Evolutionary conservation across 2,888 invertebrate genomes (phyloP).

Genomic region (Metacarcinus magister): DNA sequence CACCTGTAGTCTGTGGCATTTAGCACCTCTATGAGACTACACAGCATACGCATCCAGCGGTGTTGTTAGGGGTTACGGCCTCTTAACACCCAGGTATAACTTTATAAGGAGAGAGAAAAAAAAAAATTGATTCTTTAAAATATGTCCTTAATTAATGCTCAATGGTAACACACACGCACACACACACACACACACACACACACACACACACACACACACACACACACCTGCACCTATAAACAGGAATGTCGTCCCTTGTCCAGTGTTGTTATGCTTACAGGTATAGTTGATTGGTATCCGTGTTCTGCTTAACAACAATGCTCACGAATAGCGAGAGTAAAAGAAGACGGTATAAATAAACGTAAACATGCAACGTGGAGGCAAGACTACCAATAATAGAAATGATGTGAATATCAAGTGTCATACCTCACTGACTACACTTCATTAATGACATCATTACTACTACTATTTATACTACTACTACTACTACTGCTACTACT

Average conservation of each 20-base stretch:
- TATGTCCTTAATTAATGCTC: no score
- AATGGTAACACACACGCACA: background rate
- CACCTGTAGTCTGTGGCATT: background rate
- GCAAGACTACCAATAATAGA: background rate
- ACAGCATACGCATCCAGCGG: background rate
- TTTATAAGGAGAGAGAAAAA: no score
- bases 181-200: constrained; percentile 51
- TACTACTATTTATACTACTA: no score
- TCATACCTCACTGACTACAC: no score
- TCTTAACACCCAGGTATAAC: no score
- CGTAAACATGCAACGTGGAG: background rate
- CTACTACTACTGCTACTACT: no score
- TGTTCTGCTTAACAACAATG: no score
- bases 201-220: constrained; percentile 53
- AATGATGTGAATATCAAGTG: background rate
- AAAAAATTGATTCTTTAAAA: no score
- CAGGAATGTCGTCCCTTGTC: background rate
- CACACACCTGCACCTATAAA: background rate
- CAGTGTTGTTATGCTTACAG: background rate
- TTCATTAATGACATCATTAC: no score
- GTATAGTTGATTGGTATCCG: background rate
- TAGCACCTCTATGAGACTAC: background rate
- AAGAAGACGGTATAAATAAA: background rate
- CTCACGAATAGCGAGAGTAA: no score
- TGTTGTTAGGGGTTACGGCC: no score